Evolutionary conservation across 2,113 vertebrate genomes (phyloP), one percentile per base, ranked within the genome.

Genomic region (Eonycteris spelaea): DNA sequence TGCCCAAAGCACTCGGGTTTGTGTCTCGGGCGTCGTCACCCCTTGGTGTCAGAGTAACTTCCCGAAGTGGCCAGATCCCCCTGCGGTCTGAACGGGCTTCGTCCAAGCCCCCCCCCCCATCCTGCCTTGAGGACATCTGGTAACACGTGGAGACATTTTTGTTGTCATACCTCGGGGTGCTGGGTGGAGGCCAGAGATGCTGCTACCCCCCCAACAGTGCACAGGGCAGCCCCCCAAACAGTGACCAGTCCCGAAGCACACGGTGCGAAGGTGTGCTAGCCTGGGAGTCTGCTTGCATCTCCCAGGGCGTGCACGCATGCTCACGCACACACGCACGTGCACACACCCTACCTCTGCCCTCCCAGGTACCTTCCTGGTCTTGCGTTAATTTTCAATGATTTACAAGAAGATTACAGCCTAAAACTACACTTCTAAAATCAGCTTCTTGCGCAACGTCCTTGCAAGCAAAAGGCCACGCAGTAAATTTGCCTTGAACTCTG

Each of bases 331-430:
- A 16, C 51, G 15, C 51, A 51, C 51, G 51, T 51, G 15, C 51
- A 15, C 35, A 84, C 40, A 28, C 5, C 30, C 11, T 90, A 45
- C 92, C 80, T 53, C 28, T 53, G 48, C 75, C 59, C 28, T 93
- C 45, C 51, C 51, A 1, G 19, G 11, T 45, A 13, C 15, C 33
- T 78, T 94, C 74, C 80, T 86, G 33, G 45, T 73, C 24, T 28
- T 51, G n/a, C 51, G 85, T 86, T 87, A 57, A 79, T 79, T 91
- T 84, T 84, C 70, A 78, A 24, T 88, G 93, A 90, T 53, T 95
- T 85, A 84, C 19, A 87, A 51, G 70, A 95, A 79, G 74, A 87
- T 95, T 90, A 91, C 22, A 84, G 19, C 86, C 71, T 45, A 83
- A 82, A 93, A n/a, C 53, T 5, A 53, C 19, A 79, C 68, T 93